A percentile compares a stretch with the other conserved stretches of the same genome.
These are phyloP conservation scores for Itoplectis maculator DNA, from an alignment of 2,888 invertebrate genomes.

Conservation along the genomic window DNA sequence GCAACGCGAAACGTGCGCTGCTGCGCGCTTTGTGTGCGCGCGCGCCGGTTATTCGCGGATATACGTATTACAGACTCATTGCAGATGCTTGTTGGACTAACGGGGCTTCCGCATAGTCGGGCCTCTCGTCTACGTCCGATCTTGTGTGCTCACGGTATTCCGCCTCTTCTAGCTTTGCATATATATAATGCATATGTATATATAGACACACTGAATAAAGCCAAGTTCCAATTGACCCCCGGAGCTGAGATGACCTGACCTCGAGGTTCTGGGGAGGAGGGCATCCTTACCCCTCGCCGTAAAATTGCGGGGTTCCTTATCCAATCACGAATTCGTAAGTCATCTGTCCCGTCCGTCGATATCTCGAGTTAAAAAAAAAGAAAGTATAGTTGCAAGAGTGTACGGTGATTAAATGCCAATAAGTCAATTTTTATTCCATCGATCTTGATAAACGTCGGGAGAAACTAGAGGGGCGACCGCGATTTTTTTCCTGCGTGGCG, in stretches of 20 bases:
- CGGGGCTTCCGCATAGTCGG: constrained; percentile 47
- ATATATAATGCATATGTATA: too few species aligned
- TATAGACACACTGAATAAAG: constrained; percentile 34
- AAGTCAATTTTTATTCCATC: constrained; percentile 70
- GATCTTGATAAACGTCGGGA: constrained; percentile 69
- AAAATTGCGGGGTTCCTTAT: neutral
- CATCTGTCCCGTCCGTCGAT: constrained; percentile 28
- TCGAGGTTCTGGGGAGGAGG: too few species aligned
- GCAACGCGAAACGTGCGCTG: too few species aligned
- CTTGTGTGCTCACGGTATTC: constrained; percentile 26
- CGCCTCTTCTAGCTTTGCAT: neutral
- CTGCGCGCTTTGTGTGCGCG: neutral
- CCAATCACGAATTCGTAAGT: neutral
- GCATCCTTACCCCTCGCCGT: neutral
- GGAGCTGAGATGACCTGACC: neutral
- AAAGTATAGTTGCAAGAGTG: neutral
- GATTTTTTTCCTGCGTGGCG: too few species aligned
- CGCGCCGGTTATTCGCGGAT: constrained; percentile 4
- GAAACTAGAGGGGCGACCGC: constrained; percentile 61
- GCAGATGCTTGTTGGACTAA: constrained; percentile 53
- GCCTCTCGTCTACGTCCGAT: constrained; percentile 13
- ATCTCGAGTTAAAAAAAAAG: constrained; percentile 18
- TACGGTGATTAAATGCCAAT: constrained; percentile 64
- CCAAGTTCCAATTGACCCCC: constrained; percentile 11
- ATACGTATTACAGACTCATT: constrained; percentile 41